These are phyloP conservation scores for Clostera curtula DNA, from an alignment of 2,888 invertebrate species.

Conservation along the genomic window DNA sequence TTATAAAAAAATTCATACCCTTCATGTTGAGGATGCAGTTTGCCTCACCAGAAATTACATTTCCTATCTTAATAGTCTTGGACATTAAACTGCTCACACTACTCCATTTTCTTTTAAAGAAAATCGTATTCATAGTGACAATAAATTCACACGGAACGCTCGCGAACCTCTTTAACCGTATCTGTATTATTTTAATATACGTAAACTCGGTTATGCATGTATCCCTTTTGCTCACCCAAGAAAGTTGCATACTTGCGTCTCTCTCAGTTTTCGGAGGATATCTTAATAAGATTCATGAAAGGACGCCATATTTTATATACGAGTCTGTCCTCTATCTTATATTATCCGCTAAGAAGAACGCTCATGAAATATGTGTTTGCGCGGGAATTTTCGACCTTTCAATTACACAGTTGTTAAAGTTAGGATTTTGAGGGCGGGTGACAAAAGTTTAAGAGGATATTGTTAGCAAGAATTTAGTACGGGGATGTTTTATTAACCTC, in stretches of 20 bases:
- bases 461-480: too few relatives aligned
- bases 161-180: constrained; percentile 67
- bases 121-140: constrained; percentile 71
- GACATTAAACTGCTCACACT: constrained; percentile 53
- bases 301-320: constrained; percentile 88
- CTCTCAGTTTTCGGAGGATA: constrained; percentile 78
- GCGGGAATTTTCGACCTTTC: constrained; percentile 73
- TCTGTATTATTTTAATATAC: constrained; percentile 72
- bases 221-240: constrained; percentile 26
- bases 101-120: constrained; percentile 63
- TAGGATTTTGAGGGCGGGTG: constrained; percentile 40
- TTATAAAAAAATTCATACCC: too few relatives aligned
- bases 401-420: constrained; percentile 66
- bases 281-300: constrained; percentile 90
- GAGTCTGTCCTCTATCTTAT: constrained; percentile 77
- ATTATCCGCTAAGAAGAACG: constrained; percentile 69
- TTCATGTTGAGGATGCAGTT: too few relatives aligned
- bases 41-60: too few relatives aligned
- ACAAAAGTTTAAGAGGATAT: constrained; percentile 22
- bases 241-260: constrained; percentile 34
- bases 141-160: constrained; percentile 57
- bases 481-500: constrained; percentile 15
- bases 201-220: constrained; percentile 50
- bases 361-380: constrained; percentile 71
- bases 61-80: constrained; percentile 29